Conservation (phyloP, 2,888 invertebrate species). For the Hemithea aestivaria region DNA sequence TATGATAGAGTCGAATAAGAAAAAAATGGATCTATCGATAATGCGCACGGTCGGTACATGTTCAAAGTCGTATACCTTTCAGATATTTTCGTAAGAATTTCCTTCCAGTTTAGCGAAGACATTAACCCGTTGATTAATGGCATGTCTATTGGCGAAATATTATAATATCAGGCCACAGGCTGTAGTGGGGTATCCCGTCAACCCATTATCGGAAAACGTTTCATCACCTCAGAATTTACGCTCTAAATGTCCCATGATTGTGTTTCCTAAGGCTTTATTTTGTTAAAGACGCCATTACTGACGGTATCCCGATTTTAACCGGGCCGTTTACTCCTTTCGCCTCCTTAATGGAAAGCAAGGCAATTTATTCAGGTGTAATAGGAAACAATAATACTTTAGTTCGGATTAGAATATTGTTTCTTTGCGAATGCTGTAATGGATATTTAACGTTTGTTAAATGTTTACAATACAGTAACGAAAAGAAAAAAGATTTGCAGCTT, state of each 20-base stretch:
- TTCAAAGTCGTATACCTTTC: no score
- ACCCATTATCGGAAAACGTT: slow-evolving; percentile 50
- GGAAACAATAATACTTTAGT: slow-evolving; percentile 16
- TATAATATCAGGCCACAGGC: slow-evolving; percentile 18
- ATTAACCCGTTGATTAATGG: slow-evolving; percentile 19
- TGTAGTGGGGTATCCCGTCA: slow-evolving; percentile 33
- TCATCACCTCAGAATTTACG: slow-evolving; percentile 39
- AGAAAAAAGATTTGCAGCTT: no score
- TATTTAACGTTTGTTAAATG: slow-evolving; percentile 6
- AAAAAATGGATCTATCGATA: no score
- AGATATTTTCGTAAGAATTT: neutral
- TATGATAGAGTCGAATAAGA: no score
- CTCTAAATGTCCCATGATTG: slow-evolving; percentile 37
- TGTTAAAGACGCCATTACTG: slow-evolving; percentile 22
- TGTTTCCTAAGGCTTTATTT: slow-evolving; percentile 28
- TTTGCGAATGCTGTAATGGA: slow-evolving; percentile 4
- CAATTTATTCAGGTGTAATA: slow-evolving; percentile 13
- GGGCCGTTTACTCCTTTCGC: slow-evolving; percentile 14
- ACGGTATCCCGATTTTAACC: slow-evolving; percentile 20
- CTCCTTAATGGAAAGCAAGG: slow-evolving; percentile 10
- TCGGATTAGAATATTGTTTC: slow-evolving; percentile 15
- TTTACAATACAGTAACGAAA: no score
- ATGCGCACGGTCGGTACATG: no score
- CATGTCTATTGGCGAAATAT: slow-evolving; percentile 18
- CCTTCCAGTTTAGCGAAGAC: slow-evolving; percentile 4